These are phyloP conservation scores for Corticium candelabrum DNA, from an alignment of 37 sponge, comb jelly and placozoan species.

Conservation along the genomic window DNA sequence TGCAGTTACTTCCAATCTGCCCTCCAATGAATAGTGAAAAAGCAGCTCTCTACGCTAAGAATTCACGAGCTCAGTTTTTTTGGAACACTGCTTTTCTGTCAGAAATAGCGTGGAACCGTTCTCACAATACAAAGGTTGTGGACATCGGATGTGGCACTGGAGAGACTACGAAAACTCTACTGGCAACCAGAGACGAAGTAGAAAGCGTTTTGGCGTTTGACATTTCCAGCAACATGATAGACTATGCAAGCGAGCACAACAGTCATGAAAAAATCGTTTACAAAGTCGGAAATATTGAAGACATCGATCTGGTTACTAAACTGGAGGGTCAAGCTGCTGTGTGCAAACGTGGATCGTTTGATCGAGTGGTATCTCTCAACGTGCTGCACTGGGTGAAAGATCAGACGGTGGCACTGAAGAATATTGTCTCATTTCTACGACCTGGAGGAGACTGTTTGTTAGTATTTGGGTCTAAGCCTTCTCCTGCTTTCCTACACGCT, in stretches of 20 bases:
- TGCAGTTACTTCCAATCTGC: too few species aligned
- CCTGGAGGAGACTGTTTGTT: background rate
- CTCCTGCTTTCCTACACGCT: background rate
- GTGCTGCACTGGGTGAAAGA: background rate
- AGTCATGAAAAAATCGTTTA: background rate
- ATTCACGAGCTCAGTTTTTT: background rate
- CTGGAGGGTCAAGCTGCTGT: background rate
- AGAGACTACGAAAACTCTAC: background rate
- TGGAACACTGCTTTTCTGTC: background rate
- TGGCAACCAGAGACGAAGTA: background rate
- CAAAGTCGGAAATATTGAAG: background rate
- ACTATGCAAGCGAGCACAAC: background rate
- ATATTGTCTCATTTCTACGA: background rate
- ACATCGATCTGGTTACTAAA: background rate
- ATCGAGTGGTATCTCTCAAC: background rate
- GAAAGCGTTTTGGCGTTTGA: background rate
- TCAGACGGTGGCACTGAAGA: background rate
- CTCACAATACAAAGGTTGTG: background rate
- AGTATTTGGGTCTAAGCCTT: background rate
- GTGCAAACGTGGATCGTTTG: background rate
- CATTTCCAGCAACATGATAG: background rate
- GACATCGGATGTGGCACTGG: background rate
- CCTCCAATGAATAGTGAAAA: too few species aligned
- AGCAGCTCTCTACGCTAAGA: background rate
- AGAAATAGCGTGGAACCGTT: background rate